These are phyloP conservation scores for Eupithecia subumbrata DNA, from an alignment of 2,888 invertebrate genomes.

Conservation along the genomic window DNA sequence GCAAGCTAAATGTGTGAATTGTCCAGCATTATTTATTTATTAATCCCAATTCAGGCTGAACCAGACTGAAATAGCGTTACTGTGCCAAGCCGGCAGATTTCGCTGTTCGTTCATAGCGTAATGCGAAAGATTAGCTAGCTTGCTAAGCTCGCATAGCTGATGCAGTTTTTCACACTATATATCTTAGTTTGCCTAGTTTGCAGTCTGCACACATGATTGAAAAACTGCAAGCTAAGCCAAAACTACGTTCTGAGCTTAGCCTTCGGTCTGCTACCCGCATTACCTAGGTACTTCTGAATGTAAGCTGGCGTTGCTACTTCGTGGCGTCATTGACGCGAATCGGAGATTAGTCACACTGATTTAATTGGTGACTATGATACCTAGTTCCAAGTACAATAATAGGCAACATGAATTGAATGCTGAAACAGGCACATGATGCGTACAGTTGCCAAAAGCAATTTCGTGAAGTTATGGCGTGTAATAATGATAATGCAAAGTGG, in stretches of 20 bases:
- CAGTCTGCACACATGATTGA: too few relatives aligned
- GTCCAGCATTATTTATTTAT: not conserved
- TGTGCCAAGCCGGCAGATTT: not conserved
- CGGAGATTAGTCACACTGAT: conserved; percentile 20
- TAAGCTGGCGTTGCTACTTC: not conserved
- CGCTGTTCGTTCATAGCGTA: not conserved
- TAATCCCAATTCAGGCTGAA: not conserved
- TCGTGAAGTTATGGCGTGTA: not conserved
- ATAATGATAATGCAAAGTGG: conserved; percentile 8
- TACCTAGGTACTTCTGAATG: not conserved
- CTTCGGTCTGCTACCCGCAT: too few relatives aligned
- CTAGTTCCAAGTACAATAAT: conserved; percentile 22
- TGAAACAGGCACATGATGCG: conserved; percentile 26
- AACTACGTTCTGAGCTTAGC: too few relatives aligned
- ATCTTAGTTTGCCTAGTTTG: too few relatives aligned
- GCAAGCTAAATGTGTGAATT: too few relatives aligned
- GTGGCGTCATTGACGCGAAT: conserved; percentile 13
- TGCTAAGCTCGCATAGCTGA: not conserved
- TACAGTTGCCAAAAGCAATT: conserved; percentile 20
- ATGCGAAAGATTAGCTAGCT: too few relatives aligned
- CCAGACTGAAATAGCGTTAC: not conserved
- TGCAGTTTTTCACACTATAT: too few relatives aligned
- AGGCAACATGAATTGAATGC: conserved; percentile 27
- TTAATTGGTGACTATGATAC: conserved; percentile 28
- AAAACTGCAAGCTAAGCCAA: too few relatives aligned